Conservation (phyloP, 2,113 vertebrate genomes). For the Seriola quinqueradiata region DNA sequence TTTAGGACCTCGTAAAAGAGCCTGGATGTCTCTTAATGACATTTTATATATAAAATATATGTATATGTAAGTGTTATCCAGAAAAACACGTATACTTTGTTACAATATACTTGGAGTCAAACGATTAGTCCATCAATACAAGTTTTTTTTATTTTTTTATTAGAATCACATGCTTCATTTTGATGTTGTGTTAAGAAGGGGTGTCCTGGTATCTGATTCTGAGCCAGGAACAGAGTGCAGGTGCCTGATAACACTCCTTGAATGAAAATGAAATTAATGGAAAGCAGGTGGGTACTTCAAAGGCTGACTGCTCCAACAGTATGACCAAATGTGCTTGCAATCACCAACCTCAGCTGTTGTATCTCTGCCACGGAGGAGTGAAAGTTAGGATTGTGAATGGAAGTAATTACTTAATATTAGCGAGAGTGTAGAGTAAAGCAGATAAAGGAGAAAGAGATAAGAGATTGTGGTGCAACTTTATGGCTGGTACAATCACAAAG, state of each 20-base stretch:
- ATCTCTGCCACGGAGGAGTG: conserved; percentile 43
- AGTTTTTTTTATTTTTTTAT: conserved; percentile 9
- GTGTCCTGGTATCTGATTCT: conserved; percentile 51
- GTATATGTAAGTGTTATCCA: neutral
- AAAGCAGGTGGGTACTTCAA: conserved; percentile 78
- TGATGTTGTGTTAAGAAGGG: conserved; percentile 19
- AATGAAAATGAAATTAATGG: conserved; percentile 75
- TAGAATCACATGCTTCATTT: conserved; percentile 38
- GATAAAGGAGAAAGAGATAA: conserved; percentile 47
- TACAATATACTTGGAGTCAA: conserved; percentile 4
- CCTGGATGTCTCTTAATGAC: conserved; percentile 15
- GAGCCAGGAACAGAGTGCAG: conserved; percentile 67
- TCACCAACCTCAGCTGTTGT: conserved; percentile 64
- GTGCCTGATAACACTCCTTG: conserved; percentile 67
- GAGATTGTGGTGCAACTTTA: conserved; percentile 11
- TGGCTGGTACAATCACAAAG: neutral
- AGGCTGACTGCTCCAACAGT: conserved; percentile 55
- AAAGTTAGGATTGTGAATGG: conserved; percentile 48
- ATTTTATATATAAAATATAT: too few species aligned
- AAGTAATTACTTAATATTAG: conserved; percentile 65
- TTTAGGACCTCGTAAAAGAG: conserved; percentile 24
- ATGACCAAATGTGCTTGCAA: conserved; percentile 63
- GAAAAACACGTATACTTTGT: neutral
- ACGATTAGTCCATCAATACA: neutral
- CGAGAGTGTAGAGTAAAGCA: conserved; percentile 25